Evolutionary conservation across 1,140 invertebrate genomes (phyloP).

Genomic region (Drosophila elegans): DNA sequence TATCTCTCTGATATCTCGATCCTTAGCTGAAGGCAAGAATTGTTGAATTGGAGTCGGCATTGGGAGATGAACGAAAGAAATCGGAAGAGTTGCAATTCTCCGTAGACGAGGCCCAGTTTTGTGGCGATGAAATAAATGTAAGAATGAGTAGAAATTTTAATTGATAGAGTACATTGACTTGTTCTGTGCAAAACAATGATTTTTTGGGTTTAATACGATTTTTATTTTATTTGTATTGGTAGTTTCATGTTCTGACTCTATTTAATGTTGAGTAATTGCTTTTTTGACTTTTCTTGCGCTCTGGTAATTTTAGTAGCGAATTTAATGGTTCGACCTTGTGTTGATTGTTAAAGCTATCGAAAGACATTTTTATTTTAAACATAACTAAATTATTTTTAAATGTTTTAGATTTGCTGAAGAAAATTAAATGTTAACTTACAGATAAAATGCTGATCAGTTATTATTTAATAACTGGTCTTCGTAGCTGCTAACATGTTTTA

Average conservation of each 20-base stretch:
- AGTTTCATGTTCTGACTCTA: neutral
- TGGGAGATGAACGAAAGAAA: conserved; percentile 95
- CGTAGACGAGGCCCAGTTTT: conserved; percentile 94
- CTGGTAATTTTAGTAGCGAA: neutral
- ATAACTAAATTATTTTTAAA: no score
- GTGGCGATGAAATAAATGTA: conserved; percentile 93
- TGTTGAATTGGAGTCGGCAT: conserved; percentile 86
- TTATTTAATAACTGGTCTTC: no score
- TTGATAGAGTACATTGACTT: conserved; percentile 32
- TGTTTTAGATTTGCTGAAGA: no score
- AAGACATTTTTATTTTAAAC: no score
- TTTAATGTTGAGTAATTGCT: neutral
- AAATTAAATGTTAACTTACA: no score
- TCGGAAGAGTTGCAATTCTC: conserved; percentile 96
- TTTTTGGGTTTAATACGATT: neutral
- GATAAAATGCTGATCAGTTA: no score
- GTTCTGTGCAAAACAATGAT: neutral
- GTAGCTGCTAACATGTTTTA: no score
- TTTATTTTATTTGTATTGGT: neutral
- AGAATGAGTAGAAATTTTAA: conserved; percentile 28
- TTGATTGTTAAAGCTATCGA: no score
- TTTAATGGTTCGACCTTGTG: neutral
- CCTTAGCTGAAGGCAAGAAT: conserved; percentile 72
- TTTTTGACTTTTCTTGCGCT: neutral
- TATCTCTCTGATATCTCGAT: conserved; percentile 16